Evolutionary conservation across 2,888 invertebrate genomes (phyloP), one percentile per base, ranked within the genome.

Genomic region (Conus canariensis): DNA sequence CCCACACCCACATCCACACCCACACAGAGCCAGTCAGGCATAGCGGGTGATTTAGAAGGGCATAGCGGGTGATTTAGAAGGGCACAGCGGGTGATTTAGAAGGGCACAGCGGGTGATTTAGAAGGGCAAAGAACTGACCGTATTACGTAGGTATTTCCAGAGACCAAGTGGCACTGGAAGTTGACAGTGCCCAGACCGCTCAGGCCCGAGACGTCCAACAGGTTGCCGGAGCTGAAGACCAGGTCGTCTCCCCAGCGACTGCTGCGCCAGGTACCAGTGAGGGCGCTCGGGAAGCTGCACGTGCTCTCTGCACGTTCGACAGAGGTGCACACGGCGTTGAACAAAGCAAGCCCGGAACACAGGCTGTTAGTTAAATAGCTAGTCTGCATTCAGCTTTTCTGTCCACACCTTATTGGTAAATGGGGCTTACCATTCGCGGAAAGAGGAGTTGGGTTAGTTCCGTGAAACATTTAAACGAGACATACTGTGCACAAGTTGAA

Each of bases 201-300:
- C 70, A 89, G 59, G 56, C 25, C 45, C 12, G 67, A 22, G 30
- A 89, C 85, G 70, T 82, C 45, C 22, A 88, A 4, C 12, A 70
- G 87, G 64, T 64, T n/a, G 45, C 56, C 64, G 67, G 70, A 70
- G 58, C 83, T 85, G 89, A 89, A 89, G 85, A 25, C 60, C 89
- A 89, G 6, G 56, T 85, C 74, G 56, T 89, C 89, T 19, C 67
- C 89, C 89, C 89, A 89, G 1, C 89, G 89, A n/a, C 83, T 89
- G 89, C 89, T 89, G 12, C 67, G 70, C 89, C 89, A 89, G 56
- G 70, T n/a, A 2, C 89, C 83, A n/a, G 56, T 58, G 56, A 89
- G 67, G 25, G 14, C 89, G n/a, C 67, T 67, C 14, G 89, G 89
- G 58, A 89, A 89, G 22, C 56, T 67, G 56, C 89, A 89, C 56